These are phyloP conservation scores for Eira barbara DNA, from an alignment of 2,113 vertebrate genomes.

Conservation along the genomic window DNA sequence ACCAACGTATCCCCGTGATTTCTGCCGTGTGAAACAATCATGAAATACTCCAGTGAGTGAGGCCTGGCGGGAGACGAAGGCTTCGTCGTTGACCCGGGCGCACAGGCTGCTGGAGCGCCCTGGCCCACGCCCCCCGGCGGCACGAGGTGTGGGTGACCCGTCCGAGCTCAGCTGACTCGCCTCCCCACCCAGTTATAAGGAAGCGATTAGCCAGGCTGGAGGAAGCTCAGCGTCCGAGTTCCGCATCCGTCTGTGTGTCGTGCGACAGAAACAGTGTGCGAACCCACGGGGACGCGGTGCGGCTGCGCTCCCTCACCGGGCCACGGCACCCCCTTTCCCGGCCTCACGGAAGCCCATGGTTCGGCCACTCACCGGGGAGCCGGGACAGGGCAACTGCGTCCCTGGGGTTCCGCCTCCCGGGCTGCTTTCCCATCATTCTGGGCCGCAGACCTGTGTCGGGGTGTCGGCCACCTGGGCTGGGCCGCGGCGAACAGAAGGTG, in stretches of 20 bases:
- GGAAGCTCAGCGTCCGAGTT: neutral
- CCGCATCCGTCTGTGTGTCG: fast-evolving
- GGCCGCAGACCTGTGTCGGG: neutral
- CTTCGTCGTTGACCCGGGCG: neutral
- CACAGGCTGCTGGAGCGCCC: neutral
- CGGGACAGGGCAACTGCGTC: fast-evolving
- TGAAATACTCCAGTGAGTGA: neutral
- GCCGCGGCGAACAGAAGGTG: neutral
- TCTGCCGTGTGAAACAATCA: neutral
- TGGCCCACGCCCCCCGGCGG: too few relatives aligned
- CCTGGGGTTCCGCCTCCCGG: neutral
- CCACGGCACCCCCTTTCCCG: neutral
- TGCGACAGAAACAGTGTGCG: neutral
- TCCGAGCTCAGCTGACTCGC: too few relatives aligned
- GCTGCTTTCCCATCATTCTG: fast-evolving
- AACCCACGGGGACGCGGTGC: fast-evolving
- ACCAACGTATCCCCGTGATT: neutral
- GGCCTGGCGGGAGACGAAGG: neutral
- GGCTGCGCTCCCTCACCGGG: neutral
- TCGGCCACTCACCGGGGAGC: too few relatives aligned
- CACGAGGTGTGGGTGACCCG: neutral
- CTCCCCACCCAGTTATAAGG: too few relatives aligned
- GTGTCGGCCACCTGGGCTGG: neutral
- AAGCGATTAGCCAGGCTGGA: neutral
- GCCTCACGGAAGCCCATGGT: fast-evolving